Evolutionary conservation across 2,888 invertebrate genomes (phyloP).

Genomic region (Scaptomyza reducta): DNA sequence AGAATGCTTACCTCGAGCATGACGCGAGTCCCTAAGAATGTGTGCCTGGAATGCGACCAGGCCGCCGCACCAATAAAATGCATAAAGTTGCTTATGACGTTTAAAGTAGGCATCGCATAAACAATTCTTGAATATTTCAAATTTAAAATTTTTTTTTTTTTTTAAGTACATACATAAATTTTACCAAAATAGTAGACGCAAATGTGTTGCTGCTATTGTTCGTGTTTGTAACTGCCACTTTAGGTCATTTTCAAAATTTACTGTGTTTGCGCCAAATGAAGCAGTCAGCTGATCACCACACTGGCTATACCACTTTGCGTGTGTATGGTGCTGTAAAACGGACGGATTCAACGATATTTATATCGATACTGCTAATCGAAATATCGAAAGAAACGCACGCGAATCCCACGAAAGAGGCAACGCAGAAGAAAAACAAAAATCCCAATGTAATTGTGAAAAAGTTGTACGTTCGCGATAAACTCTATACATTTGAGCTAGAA

Average conservation of each 20-base stretch:
- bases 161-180: conserved; percentile 7
- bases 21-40: conserved; percentile 44
- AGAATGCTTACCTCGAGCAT: conserved; percentile 14
- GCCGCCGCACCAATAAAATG: neutral
- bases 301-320: conserved; percentile 32
- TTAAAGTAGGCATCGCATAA: conserved; percentile 31
- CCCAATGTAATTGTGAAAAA: conserved; percentile 64
- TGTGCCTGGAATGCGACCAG: neutral
- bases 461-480: conserved; percentile 59
- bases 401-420: conserved; percentile 28
- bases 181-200: conserved; percentile 1
- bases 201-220: conserved; percentile 12
- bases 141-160: neutral
- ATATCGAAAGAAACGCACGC: conserved; percentile 26
- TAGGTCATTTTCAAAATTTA: conserved; percentile 12
- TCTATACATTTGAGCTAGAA: conserved; percentile 11
- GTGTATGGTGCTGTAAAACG: conserved; percentile 31
- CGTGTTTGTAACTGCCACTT: conserved; percentile 5
- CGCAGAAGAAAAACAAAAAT: conserved; percentile 58
- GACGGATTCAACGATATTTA: conserved; percentile 24
- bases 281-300: conserved; percentile 29
- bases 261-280: conserved; percentile 38
- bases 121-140: neutral
- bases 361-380: neutral
- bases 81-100: neutral